Evolutionary conservation across 2,888 invertebrate species (phyloP), one percentile per base, ranked within the genome.

Genomic region (Philhelius pedissequus): DNA sequence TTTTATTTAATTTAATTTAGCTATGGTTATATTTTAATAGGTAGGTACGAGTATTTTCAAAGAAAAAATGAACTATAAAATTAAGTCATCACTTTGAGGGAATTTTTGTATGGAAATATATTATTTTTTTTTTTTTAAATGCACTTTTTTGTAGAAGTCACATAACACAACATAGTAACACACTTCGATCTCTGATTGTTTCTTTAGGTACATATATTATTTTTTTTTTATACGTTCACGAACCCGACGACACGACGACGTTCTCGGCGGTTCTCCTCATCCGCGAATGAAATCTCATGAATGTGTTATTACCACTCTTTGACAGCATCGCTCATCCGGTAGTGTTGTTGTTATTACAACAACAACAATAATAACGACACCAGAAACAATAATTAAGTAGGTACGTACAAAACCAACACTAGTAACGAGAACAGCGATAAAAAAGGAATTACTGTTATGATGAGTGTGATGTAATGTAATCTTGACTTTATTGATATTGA

Each of bases 281-380:
- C 27, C 71, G 78, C 78, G 71, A 78, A 64, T 30, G 38, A 60
- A 45, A 64, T 64, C 45, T 48, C 56, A 71, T 45, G 35, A 38
- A 62, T 35, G 45, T 45, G 15, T 77, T n/a, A n/a, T n/a, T 54
- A 54, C 40, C 71, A 71, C 35, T 77, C 54, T 70, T 70, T 20
- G 27, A 45, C 52, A 54, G n/a, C 78, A 78, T 78, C 64, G 30
- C 45, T 73, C 48, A 73, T 71, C 48, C 71, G 68, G 13, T 15
- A 27, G 48, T 48, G 48, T 48, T 66, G 66, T 45, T 60, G 60
- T 62, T 27, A 20, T 13, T 35, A 38, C 45, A 38, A 11, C 38
- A 50, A 43, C 50, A 50, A 50, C 48, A 13, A 30, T 43, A 52
- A 22, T 50, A 25, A 52, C 38, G 3, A 18, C 18, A 38, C 15